phyloP scores from a whole-genome alignment of 1,140 invertebrate genomes.

The Halyomorpha halys region DNA sequence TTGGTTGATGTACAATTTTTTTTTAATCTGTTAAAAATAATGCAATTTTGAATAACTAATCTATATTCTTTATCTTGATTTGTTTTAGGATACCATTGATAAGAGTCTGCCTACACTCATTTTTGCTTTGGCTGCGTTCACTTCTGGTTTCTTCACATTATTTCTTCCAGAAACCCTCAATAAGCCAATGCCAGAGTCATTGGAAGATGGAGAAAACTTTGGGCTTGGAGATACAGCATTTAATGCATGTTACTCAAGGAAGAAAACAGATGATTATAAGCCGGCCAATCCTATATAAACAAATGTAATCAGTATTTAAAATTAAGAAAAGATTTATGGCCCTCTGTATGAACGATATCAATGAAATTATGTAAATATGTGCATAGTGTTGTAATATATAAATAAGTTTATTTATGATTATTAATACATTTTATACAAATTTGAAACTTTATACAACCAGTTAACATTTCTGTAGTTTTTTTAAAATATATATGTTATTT shows the following conservation, averaged over 20 bases:
- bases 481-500: no score
- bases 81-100: constrained; percentile 53
- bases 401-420: no score
- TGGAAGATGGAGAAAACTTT: constrained; percentile 69
- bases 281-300: not conserved
- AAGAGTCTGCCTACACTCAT: constrained; percentile 60
- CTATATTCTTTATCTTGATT: not conserved
- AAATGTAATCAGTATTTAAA: no score
- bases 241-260: not conserved
- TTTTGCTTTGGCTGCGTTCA: constrained; percentile 57
- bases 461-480: no score
- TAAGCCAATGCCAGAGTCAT: constrained; percentile 65
- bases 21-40: no score
- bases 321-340: no score
- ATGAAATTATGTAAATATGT: no score
- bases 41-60: not conserved
- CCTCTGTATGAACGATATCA: no score
- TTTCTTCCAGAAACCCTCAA: constrained; percentile 70
- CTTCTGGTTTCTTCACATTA: constrained; percentile 59
- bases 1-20: no score
- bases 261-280: not conserved
- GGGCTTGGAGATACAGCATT: constrained; percentile 64
- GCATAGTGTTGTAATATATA: no score
- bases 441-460: no score
- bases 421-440: no score